Conservation (phyloP, 2,113 vertebrate species). For the Gopherus evgoodei region DNA sequence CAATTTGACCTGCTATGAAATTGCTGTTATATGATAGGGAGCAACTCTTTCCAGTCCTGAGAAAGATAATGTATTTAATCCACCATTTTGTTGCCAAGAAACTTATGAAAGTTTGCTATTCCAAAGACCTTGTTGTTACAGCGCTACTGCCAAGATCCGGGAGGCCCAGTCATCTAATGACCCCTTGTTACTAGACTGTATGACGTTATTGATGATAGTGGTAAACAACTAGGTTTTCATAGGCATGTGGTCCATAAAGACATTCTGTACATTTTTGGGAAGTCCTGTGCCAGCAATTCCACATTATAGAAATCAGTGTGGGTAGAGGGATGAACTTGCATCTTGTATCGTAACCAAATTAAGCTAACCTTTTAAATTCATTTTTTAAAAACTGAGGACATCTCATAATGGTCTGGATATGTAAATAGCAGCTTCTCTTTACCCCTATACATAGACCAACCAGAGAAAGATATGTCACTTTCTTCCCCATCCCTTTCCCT, state of each 20-base stretch:
- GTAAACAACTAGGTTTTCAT: not conserved
- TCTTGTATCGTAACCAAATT: not conserved
- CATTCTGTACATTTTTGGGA: not conserved
- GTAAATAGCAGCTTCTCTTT: not conserved
- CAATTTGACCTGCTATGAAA: slow-evolving; percentile 1
- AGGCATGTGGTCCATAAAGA: not conserved
- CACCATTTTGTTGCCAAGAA: not conserved
- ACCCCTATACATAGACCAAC: not conserved
- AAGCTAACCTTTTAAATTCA: not conserved
- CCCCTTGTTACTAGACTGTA: slow-evolving; percentile 12
- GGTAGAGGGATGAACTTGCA: not conserved
- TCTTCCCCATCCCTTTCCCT: not conserved
- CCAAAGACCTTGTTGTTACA: not conserved
- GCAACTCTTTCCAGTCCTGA: not conserved
- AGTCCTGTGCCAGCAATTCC: not conserved
- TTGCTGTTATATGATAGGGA: not conserved
- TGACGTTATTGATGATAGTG: not conserved
- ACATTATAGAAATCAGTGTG: not conserved
- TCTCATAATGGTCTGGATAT: not conserved
- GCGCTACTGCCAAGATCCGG: not conserved
- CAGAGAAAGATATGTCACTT: not conserved
- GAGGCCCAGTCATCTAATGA: not conserved
- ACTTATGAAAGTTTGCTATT: not conserved
- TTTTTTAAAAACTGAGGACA: not conserved
- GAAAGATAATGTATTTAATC: not conserved